Evolutionary conservation across 1,140 invertebrate species (phyloP).

Genomic region (Ditylenchus dipsaci): DNA sequence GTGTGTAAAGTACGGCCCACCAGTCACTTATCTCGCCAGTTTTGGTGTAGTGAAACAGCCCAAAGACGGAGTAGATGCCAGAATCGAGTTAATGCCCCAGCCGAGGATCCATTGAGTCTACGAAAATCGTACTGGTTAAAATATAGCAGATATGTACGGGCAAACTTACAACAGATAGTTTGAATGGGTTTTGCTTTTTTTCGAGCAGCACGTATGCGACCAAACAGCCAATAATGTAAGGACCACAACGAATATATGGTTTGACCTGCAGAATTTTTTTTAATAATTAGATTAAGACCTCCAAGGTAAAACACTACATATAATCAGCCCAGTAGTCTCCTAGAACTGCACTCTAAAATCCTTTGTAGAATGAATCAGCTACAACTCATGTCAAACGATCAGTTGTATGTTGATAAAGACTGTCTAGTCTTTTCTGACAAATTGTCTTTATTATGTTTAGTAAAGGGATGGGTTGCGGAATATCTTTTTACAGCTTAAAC

Average conservation of each 20-base stretch:
- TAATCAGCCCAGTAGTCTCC: conserved; percentile 75
- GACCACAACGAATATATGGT: conserved; percentile 63
- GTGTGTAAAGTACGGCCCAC: conserved; percentile 70
- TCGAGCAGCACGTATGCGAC: conserved; percentile 58
- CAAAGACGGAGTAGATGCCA: conserved; percentile 56
- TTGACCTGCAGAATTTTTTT: conserved; percentile 58
- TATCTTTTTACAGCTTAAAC: too few relatives aligned
- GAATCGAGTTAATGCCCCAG: conserved; percentile 38
- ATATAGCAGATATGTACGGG: neutral
- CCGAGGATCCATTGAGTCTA: conserved; percentile 41
- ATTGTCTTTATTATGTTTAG: too few relatives aligned
- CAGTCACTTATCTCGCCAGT: conserved; percentile 54
- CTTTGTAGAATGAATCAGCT: too few relatives aligned
- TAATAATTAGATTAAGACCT: neutral
- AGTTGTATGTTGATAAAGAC: too few relatives aligned
- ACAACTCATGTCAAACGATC: too few relatives aligned
- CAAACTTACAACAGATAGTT: conserved; percentile 30
- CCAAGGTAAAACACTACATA: conserved; percentile 64
- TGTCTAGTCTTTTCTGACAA: too few relatives aligned
- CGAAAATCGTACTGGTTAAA: conserved; percentile 10
- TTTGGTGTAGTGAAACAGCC: conserved; percentile 49
- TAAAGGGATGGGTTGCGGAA: too few relatives aligned
- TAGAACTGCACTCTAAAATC: conserved; percentile 47
- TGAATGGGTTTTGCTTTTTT: conserved; percentile 13
- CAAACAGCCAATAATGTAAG: conserved; percentile 63